Conservation (phyloP, 2,113 vertebrate species). For the Symphodus melops region DNA sequence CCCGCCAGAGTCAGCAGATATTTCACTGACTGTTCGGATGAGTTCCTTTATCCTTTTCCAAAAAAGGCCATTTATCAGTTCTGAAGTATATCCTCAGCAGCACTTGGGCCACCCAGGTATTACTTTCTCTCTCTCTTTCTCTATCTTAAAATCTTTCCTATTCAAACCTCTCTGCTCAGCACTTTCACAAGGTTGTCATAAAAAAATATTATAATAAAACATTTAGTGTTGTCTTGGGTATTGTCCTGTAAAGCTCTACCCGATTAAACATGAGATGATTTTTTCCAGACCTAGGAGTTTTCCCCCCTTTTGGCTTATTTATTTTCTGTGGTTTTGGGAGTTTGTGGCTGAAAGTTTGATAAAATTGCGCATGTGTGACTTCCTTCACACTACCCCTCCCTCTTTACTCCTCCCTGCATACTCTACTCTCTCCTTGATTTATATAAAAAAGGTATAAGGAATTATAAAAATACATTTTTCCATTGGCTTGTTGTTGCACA, state of each 20-base stretch:
- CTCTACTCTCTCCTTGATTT: slow-evolving; percentile 42
- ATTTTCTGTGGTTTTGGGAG: slow-evolving; percentile 76
- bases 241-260: slow-evolving; percentile 57
- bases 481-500: slow-evolving; percentile 40
- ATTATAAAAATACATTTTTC: slow-evolving; percentile 43
- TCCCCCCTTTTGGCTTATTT: slow-evolving; percentile 67
- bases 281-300: slow-evolving; percentile 64
- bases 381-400: slow-evolving; percentile 49
- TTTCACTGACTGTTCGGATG: slow-evolving; percentile 29
- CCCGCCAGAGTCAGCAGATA: slow-evolving; percentile 2
- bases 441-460: slow-evolving; percentile 45
- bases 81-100: slow-evolving; percentile 43
- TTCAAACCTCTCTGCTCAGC: slow-evolving; percentile 19
- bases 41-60: slow-evolving; percentile 32
- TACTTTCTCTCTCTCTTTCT: slow-evolving; percentile 34
- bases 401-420: slow-evolving; percentile 47
- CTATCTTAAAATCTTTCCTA: background rate
- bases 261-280: slow-evolving; percentile 69
- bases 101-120: slow-evolving; percentile 56
- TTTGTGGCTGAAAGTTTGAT: slow-evolving; percentile 61
- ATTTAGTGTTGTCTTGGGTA: slow-evolving; percentile 67
- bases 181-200: slow-evolving; percentile 59
- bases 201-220: slow-evolving; percentile 67
- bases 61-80: slow-evolving; percentile 29
- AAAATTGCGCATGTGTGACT: slow-evolving; percentile 62